Evolutionary conservation across 2,113 vertebrate species (phyloP).

Genomic region (Nestor notabilis): DNA sequence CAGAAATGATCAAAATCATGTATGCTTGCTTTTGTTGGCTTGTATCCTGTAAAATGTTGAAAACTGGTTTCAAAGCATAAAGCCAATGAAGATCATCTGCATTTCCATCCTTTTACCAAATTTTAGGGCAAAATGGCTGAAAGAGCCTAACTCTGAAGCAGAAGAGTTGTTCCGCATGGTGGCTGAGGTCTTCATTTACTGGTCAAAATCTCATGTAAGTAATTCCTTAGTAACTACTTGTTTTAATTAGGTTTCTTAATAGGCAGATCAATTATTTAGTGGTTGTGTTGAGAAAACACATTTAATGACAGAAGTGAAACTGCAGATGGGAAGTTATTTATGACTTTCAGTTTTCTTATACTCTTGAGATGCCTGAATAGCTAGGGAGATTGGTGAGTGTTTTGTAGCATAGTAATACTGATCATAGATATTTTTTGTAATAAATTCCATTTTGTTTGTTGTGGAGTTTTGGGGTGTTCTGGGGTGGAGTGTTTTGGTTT

Average conservation of each 20-base stretch:
- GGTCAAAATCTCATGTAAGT: slow-evolving; percentile 96
- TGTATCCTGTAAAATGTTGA: not conserved
- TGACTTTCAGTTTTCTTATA: not conserved
- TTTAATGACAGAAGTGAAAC: not conserved
- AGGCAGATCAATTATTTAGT: not conserved
- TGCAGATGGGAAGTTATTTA: not conserved
- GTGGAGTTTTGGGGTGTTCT: not conserved
- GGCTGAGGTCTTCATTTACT: slow-evolving; percentile 96
- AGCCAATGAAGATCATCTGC: not conserved
- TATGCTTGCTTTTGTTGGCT: not conserved
- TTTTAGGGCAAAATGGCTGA: slow-evolving; percentile 91
- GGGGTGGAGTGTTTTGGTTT: not conserved
- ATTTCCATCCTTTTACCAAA: not conserved
- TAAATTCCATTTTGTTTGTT: not conserved
- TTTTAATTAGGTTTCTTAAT: not conserved
- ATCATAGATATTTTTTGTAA: not conserved
- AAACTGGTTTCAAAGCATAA: not conserved
- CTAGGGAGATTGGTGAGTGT: not conserved
- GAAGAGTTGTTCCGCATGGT: slow-evolving; percentile 97
- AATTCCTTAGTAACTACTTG: not conserved
- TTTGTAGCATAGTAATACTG: not conserved
- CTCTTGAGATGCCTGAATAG: not conserved
- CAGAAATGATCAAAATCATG: not conserved
- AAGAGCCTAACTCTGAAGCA: slow-evolving; percentile 88
- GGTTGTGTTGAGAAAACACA: not conserved